These are phyloP conservation scores for Butorides virescens DNA, from an alignment of 2,113 vertebrate species.

Conservation along the genomic window DNA sequence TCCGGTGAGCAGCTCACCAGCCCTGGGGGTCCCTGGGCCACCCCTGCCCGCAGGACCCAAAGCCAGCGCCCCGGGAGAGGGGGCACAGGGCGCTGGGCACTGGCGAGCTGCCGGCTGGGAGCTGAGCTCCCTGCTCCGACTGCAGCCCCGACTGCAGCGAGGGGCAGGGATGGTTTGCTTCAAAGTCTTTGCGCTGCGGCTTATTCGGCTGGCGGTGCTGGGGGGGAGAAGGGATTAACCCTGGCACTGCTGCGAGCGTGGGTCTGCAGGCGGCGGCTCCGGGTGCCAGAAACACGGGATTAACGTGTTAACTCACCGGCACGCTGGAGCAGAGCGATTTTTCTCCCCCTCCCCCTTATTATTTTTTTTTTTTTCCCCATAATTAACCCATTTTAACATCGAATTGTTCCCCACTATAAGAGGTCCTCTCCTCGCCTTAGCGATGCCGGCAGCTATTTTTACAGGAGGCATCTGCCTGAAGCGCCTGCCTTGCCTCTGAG, in stretches of 20 bases:
- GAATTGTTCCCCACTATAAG: background rate
- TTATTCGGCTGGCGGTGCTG: background rate
- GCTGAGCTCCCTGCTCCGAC: background rate
- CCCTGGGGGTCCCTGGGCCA: background rate
- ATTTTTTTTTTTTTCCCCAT: background rate
- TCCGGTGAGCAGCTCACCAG: background rate
- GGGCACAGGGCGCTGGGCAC: background rate
- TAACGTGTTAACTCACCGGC: conserved; percentile 23
- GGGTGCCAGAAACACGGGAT: background rate
- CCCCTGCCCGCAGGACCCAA: background rate
- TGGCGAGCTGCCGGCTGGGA: too few relatives aligned
- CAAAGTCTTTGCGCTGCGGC: background rate
- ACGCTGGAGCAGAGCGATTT: background rate
- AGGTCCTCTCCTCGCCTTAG: background rate
- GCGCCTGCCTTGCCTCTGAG: background rate
- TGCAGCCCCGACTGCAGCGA: background rate
- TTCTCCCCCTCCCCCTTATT: background rate
- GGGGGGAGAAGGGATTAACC: conserved; percentile 11
- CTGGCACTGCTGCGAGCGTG: background rate
- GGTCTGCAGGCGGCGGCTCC: background rate
- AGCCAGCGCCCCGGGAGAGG: background rate
- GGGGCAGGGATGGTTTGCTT: background rate
- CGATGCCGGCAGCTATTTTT: background rate
- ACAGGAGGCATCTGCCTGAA: background rate
- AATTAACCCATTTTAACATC: conserved; percentile 12